phyloP scores from a whole-genome alignment of 2,888 invertebrate genomes.

The Syritta pipiens region DNA sequence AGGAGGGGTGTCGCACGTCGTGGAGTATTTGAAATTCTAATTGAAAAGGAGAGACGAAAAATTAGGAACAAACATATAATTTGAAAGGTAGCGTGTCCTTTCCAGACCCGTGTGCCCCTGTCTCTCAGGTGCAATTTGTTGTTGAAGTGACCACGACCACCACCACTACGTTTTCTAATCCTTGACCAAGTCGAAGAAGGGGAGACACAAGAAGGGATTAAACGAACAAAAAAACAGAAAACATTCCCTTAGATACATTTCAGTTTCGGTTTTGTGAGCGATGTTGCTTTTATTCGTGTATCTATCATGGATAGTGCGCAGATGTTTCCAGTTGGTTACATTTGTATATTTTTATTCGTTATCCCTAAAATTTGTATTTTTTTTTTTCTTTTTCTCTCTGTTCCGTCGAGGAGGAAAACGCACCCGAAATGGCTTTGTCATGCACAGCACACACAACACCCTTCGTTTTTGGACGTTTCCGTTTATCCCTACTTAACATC shows the following conservation, averaged over 20 bases:
- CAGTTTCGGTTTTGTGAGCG: constrained; percentile 11
- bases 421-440: constrained; percentile 36
- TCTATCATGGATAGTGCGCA: constrained; percentile 57
- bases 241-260: constrained; percentile 35
- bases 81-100: constrained; percentile 43
- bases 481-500: constrained; percentile 67
- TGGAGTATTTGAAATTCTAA: constrained; percentile 59
- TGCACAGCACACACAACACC: constrained; percentile 36
- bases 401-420: background rate
- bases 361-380: too few species aligned
- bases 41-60: constrained; percentile 46
- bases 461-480: constrained; percentile 38
- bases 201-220: constrained; percentile 40
- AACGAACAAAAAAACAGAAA: constrained; percentile 6
- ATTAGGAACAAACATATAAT: constrained; percentile 63
- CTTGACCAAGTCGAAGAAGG: constrained; percentile 14
- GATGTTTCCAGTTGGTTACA: constrained; percentile 61
- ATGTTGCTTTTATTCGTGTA: constrained; percentile 13
- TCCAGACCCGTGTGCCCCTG: background rate
- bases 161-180: constrained; percentile 57
- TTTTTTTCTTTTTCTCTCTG: background rate
- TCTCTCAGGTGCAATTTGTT: constrained; percentile 66
- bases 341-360: constrained; percentile 31
- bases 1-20: constrained; percentile 42
- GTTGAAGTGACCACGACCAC: constrained; percentile 65